Conservation (phyloP, 2,797 vertebrate species). For the Lerista edwardsae region DNA sequence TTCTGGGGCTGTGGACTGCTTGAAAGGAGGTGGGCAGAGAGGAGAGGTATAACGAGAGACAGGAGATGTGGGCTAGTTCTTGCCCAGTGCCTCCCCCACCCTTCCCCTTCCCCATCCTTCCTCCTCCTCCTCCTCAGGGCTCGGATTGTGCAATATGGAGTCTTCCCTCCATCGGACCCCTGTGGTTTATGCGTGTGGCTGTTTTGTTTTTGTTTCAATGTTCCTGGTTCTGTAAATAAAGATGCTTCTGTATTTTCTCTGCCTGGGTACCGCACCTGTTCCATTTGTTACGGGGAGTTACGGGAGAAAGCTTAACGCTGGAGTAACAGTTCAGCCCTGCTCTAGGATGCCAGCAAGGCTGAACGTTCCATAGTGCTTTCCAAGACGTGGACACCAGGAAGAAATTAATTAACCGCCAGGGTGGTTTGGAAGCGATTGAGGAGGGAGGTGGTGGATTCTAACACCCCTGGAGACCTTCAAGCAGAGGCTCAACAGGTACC, state of each 20-base stretch:
- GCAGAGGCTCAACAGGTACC: no score
- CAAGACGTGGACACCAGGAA: no score
- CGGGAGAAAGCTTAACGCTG: neutral
- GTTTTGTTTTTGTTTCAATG: constrained; percentile 22
- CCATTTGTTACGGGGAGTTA: constrained; percentile 5
- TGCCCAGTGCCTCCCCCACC: constrained; percentile 7
- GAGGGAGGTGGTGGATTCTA: no score
- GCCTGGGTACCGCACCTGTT: neutral
- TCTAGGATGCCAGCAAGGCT: no score
- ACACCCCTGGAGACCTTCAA: no score
- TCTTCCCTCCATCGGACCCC: neutral
- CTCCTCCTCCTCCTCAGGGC: neutral
- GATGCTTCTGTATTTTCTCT: constrained; percentile 71
- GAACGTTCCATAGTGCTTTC: no score
- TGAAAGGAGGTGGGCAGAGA: neutral
- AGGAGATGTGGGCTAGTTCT: neutral
- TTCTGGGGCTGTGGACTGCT: neutral
- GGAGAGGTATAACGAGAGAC: no score
- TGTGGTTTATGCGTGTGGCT: neutral
- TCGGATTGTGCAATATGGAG: constrained; percentile 70
- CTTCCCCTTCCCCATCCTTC: no score
- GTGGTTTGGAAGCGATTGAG: no score
- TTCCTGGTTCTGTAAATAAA: constrained; percentile 74
- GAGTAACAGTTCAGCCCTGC: no score
- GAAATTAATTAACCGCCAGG: no score